Evolutionary conservation across 2,888 invertebrate genomes (phyloP).

Genomic region (Thera britannica): DNA sequence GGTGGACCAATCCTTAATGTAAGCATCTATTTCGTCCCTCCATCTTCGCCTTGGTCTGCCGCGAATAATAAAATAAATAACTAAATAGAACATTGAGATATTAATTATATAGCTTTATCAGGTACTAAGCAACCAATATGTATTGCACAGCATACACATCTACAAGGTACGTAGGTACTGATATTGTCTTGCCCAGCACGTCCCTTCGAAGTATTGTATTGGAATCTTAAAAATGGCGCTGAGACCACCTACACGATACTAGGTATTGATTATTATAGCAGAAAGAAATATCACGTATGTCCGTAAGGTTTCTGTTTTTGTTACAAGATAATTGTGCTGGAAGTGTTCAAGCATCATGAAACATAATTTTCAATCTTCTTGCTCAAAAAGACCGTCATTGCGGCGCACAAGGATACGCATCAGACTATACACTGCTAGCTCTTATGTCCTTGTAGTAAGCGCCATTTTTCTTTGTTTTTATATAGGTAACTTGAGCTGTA

Average conservation of each 20-base stretch:
- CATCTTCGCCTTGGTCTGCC: too few relatives aligned
- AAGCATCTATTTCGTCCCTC: too few relatives aligned
- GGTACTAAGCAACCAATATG: not conserved
- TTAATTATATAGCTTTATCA: not conserved
- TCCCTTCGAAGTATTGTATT: constrained; percentile 26
- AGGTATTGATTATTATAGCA: constrained; percentile 17
- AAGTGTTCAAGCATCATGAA: not conserved
- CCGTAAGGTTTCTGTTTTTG: constrained; percentile 7
- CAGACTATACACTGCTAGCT: too few relatives aligned
- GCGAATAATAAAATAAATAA: too few relatives aligned
- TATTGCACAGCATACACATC: not conserved
- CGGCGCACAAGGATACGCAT: too few relatives aligned
- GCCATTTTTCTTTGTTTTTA: too few relatives aligned
- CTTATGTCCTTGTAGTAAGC: too few relatives aligned
- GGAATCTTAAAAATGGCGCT: constrained; percentile 29
- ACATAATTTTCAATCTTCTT: too few relatives aligned
- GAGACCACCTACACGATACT: constrained; percentile 33
- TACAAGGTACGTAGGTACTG: not conserved
- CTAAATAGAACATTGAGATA: not conserved
- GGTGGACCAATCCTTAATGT: too few relatives aligned
- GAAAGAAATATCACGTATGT: constrained; percentile 18
- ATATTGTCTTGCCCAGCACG: constrained; percentile 28
- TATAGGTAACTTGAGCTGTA: too few relatives aligned
- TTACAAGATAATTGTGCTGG: constrained; percentile 14
- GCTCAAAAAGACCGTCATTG: too few relatives aligned